Conservation (phyloP, 2,888 invertebrate species). For the Apomyelois bistriatella region DNA sequence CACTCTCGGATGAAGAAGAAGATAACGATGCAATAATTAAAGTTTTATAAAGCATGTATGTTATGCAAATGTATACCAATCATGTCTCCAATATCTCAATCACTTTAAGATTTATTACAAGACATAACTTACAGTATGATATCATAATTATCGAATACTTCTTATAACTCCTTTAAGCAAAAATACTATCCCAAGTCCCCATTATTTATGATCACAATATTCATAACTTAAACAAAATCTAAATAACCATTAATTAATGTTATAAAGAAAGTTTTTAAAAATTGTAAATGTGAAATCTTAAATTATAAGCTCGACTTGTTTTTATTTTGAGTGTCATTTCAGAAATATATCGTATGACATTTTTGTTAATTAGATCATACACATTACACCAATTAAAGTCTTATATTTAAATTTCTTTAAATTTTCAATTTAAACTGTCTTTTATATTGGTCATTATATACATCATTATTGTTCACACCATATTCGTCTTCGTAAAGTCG, state of each 20-base stretch:
- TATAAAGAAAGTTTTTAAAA: background rate
- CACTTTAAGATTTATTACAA: slow-evolving; percentile 38
- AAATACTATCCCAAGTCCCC: background rate
- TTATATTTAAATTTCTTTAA: background rate
- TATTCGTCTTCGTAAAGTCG: slow-evolving; percentile 14
- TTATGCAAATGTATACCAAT: slow-evolving; percentile 58
- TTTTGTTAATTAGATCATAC: no score
- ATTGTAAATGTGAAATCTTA: no score
- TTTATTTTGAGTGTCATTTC: no score
- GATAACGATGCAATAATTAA: no score
- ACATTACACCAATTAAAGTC: no score
- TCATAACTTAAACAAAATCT: background rate
- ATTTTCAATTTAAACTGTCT: background rate
- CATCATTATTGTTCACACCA: slow-evolving; percentile 1
- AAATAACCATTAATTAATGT: background rate
- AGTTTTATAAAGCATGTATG: slow-evolving; percentile 11
- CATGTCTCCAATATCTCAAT: slow-evolving; percentile 26
- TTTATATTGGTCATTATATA: background rate
- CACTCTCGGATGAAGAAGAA: no score
- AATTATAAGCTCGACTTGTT: no score
- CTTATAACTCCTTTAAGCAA: no score
- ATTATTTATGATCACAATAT: slow-evolving; percentile 3
- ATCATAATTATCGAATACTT: background rate
- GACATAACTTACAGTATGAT: background rate
- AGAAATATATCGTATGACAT: no score